phyloP scores from a whole-genome alignment of 2,797 vertebrate genomes.

The Gallinago nigripennis region DNA sequence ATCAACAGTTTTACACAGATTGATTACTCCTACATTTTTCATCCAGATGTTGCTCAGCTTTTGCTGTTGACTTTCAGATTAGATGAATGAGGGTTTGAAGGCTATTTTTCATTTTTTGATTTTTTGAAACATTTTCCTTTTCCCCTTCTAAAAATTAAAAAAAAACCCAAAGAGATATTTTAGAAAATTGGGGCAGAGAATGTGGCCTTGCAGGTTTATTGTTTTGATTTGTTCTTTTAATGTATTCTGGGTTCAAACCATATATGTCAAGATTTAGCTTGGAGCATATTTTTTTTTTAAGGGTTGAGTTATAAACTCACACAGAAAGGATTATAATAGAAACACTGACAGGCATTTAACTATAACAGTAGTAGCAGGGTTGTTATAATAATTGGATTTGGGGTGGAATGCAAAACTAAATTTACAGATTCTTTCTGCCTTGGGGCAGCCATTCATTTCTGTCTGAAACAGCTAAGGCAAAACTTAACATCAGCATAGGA shows the following conservation, averaged over 20 bases:
- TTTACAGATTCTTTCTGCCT: constrained; percentile 27
- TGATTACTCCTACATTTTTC: neutral
- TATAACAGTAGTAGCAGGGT: constrained; percentile 21
- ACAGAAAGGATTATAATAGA: constrained; percentile 31
- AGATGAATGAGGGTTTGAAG: neutral
- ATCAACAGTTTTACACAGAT: neutral
- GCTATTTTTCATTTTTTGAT: neutral
- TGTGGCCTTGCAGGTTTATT: neutral
- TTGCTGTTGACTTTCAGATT: neutral
- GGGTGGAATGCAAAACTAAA: constrained; percentile 43
- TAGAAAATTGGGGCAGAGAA: neutral
- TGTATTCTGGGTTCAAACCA: neutral
- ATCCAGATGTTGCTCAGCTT: neutral
- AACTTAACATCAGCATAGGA: constrained; percentile 1
- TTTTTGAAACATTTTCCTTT: neutral
- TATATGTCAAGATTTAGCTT: constrained; percentile 19
- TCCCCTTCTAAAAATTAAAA: neutral
- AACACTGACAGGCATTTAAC: constrained; percentile 62
- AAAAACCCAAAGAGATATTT: neutral
- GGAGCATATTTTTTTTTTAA: neutral
- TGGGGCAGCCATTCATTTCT: constrained; percentile 45
- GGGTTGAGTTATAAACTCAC: constrained; percentile 33
- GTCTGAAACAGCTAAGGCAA: constrained; percentile 31
- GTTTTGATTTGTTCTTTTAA: neutral
- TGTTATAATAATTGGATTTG: constrained; percentile 61